Base-by-base conservation (phyloP, 2,797 vertebrate species). In the Caiman crocodilus region DNA sequence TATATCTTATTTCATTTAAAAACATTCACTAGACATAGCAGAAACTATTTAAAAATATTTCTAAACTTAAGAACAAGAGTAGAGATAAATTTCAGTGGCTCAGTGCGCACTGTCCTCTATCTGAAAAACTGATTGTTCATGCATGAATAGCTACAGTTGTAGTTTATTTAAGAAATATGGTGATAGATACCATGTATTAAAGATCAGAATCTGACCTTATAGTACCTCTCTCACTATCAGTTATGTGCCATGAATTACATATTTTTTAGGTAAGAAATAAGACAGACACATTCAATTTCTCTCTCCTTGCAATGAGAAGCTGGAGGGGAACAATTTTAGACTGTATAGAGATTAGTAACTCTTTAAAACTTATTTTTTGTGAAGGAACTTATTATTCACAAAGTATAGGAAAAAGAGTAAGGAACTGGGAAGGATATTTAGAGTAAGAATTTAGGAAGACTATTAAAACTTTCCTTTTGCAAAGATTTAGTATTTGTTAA, bases 401-500 rank as follows among this genome's bases (percentile, higher is more conserved):
- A 84, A 91, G 76, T 91, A 84, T 7, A 30, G 76, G 64, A 89
- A n/a, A 90, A 50, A 50, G 42, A 50, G 42, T 50, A 50, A 10
- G 42, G 42, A 50, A 50, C 10, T 50, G 42, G 42, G 42, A 50
- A 50, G 42, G 9, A 50, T 50, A 50, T 50, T 50, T 10, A 50
- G 10, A 50, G 42, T 50, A 50, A 50, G 42, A 50, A 50, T 50
- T 50, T 50, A 50, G 42, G 67, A 92, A 87, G 58, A 90, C 91
- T 79, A 96, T 87, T 90, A 87, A 18, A 77, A 87, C n/a, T 84
- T 92, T 91, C 90, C 90, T 21, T 71, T 18, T 35, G 35, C 93
- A 87, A 23, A 88, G 91, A 92, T 90, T 89, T 74, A 86, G 14
- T 90, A 94, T 94, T 93, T 93, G 83, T 94, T 88, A 84, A 67